Evolutionary conservation across 92 coral and sea anemone genomes (phyloP).

Genomic region (Siderastrea radians): DNA sequence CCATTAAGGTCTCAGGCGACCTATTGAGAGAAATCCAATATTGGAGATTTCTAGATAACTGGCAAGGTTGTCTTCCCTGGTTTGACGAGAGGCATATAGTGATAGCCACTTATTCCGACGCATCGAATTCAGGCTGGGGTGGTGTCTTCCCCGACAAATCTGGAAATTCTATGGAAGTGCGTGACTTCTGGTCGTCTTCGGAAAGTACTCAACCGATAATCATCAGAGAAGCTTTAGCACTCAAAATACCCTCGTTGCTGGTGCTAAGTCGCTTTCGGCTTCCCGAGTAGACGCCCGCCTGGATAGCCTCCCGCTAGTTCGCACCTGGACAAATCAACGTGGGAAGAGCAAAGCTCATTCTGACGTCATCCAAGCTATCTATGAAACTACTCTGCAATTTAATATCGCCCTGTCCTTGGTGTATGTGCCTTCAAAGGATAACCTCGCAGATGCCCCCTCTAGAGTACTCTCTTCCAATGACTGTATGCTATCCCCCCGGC

Average conservation of each 20-base stretch:
- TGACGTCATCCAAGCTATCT: slow-evolving; percentile 46
- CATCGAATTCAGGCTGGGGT: slow-evolving; percentile 83
- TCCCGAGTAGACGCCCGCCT: slow-evolving; percentile 73
- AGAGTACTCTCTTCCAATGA: slow-evolving; percentile 51
- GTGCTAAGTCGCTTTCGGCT: slow-evolving; percentile 46
- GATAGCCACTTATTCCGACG: slow-evolving; percentile 60
- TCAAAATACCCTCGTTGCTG: slow-evolving; percentile 55
- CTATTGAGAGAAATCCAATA: slow-evolving; percentile 49
- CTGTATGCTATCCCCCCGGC: slow-evolving; percentile 27
- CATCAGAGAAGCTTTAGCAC: slow-evolving; percentile 72
- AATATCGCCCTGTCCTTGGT: slow-evolving; percentile 57
- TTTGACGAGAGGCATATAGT: slow-evolving; percentile 65
- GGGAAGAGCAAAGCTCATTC: slow-evolving; percentile 72
- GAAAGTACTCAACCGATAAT: slow-evolving; percentile 58
- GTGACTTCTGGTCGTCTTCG: slow-evolving; percentile 63
- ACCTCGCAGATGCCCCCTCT: slow-evolving; percentile 58
- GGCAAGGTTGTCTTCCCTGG: slow-evolving; percentile 75
- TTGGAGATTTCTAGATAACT: slow-evolving; percentile 73
- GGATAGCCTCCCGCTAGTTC: slow-evolving; percentile 67
- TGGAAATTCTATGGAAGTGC: slow-evolving; percentile 48
- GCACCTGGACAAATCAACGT: slow-evolving; percentile 77
- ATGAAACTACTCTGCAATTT: slow-evolving; percentile 19
- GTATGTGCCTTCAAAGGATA: slow-evolving; percentile 57
- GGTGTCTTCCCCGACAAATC: slow-evolving; percentile 52
- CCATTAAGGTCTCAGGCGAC: slow-evolving; percentile 40